These are phyloP conservation scores for Drosophila teissieri DNA, from an alignment of 1,140 invertebrate genomes.

Conservation along the genomic window DNA sequence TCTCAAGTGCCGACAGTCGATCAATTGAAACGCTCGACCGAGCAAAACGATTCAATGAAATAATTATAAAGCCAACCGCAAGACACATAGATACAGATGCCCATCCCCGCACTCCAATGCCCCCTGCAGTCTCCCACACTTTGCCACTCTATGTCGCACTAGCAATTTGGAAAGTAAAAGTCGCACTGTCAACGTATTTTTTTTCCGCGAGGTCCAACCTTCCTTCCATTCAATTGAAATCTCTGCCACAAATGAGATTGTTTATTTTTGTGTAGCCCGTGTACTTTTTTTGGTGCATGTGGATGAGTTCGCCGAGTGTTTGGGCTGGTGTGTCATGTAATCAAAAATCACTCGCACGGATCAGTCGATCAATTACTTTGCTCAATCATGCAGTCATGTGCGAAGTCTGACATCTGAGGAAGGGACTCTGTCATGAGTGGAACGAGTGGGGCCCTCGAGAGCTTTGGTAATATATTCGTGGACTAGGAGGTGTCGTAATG, in stretches of 20 bases:
- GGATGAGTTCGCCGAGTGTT: constrained; percentile 32
- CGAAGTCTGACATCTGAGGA: constrained; percentile 14
- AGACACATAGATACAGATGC: constrained; percentile 44
- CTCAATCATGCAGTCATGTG: constrained; percentile 72
- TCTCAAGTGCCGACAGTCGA: constrained; percentile 74
- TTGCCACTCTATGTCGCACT: constrained; percentile 43
- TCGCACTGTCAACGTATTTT: constrained; percentile 64
- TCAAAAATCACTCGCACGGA: constrained; percentile 72
- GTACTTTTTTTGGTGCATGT: constrained; percentile 16
- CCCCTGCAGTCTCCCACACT: constrained; percentile 15
- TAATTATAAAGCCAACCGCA: constrained; percentile 68
- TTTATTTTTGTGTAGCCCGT: constrained; percentile 30
- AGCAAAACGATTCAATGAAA: constrained; percentile 72
- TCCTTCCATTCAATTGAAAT: constrained; percentile 36
- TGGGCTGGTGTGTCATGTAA: constrained; percentile 62
- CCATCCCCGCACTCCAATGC: constrained; percentile 12
- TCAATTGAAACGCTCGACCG: constrained; percentile 66
- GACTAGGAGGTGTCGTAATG: constrained; percentile 16
- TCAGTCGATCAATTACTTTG: constrained; percentile 75
- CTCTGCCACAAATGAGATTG: constrained; percentile 19
- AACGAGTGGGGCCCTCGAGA: neutral
- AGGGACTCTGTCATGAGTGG: constrained; percentile 3
- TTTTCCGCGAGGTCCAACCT: constrained; percentile 33
- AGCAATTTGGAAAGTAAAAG: constrained; percentile 76
- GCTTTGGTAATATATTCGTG: constrained; percentile 6